These are phyloP conservation scores for Botia kubotai DNA, from an alignment of 2,797 vertebrate genomes.

Conservation along the genomic window DNA sequence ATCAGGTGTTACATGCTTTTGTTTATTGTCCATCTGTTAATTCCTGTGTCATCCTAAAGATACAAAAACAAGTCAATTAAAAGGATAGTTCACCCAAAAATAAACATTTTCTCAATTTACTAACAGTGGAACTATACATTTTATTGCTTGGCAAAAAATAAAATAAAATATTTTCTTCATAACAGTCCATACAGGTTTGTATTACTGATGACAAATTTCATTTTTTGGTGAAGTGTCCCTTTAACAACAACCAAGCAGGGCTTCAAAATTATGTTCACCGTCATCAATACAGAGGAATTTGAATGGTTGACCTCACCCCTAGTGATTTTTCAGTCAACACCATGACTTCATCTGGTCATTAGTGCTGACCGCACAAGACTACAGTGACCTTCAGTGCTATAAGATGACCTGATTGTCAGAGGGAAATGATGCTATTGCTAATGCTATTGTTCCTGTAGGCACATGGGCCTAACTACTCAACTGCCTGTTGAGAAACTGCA, in stretches of 20 bases:
- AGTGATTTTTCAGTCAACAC: slow-evolving; percentile 34
- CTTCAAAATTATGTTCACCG: slow-evolving; percentile 22
- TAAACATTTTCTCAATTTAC: no score
- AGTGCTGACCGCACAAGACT: slow-evolving; percentile 47
- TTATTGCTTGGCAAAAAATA: no score
- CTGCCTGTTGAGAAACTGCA: slow-evolving; percentile 38
- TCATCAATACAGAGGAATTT: slow-evolving; percentile 32
- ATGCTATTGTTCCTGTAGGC: slow-evolving; percentile 55
- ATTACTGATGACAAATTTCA: no score
- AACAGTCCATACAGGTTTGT: no score
- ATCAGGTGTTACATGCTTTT: neutral
- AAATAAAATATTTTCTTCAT: no score
- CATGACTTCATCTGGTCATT: slow-evolving; percentile 47
- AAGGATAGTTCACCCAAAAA: no score
- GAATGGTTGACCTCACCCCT: slow-evolving; percentile 28
- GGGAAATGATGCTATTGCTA: slow-evolving; percentile 52
- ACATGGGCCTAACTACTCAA: neutral
- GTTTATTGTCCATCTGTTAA: neutral
- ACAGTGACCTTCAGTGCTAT: slow-evolving; percentile 36
- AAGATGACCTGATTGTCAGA: slow-evolving; percentile 66
- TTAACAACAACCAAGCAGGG: no score
- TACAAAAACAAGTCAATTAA: no score
- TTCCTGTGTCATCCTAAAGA: no score
- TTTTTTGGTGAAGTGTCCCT: no score
- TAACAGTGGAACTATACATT: no score